Conservation (phyloP, 1,140 invertebrate genomes). For the Ooceraea biroi region DNA sequence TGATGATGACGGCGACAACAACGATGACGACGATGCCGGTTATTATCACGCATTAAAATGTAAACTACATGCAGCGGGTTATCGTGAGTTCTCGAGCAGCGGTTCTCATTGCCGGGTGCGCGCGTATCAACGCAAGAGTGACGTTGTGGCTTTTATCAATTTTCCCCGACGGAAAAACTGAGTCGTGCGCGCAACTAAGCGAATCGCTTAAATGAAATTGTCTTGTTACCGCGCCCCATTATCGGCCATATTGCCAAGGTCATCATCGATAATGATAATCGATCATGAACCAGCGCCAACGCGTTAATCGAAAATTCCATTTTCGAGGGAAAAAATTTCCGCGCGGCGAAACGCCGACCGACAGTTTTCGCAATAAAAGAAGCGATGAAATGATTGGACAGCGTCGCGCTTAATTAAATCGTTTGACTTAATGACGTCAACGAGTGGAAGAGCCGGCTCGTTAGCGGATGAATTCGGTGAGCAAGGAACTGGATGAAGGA, state of each 20-base stretch:
- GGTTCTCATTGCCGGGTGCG: slow-evolving; percentile 39
- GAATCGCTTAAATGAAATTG: slow-evolving; percentile 5
- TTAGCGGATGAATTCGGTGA: slow-evolving; percentile 28
- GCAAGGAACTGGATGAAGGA: neutral
- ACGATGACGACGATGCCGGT: slow-evolving; percentile 33
- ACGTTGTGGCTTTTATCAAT: slow-evolving; percentile 5
- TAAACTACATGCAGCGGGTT: slow-evolving; percentile 47
- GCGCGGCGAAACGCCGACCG: neutral
- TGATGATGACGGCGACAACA: too few species aligned
- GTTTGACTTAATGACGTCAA: slow-evolving; percentile 25
- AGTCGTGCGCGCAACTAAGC: neutral
- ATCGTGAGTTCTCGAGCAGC: slow-evolving; percentile 15
- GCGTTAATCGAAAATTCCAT: slow-evolving; percentile 8
- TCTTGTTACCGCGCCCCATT: neutral
- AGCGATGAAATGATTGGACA: slow-evolving; percentile 20
- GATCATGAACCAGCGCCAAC: neutral
- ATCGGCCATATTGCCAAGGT: slow-evolving; percentile 8
- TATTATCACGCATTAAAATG: slow-evolving; percentile 57
- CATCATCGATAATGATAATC: slow-evolving; percentile 25
- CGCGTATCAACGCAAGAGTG: neutral
- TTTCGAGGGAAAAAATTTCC: neutral
- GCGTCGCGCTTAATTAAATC: slow-evolving; percentile 57
- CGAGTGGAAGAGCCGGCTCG: slow-evolving; percentile 14
- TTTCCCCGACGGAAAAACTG: neutral
- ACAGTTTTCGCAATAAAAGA: neutral